These are phyloP conservation scores for Chiloscyllium punctatum DNA, from an alignment of 2,797 vertebrate genomes.

Conservation along the genomic window DNA sequence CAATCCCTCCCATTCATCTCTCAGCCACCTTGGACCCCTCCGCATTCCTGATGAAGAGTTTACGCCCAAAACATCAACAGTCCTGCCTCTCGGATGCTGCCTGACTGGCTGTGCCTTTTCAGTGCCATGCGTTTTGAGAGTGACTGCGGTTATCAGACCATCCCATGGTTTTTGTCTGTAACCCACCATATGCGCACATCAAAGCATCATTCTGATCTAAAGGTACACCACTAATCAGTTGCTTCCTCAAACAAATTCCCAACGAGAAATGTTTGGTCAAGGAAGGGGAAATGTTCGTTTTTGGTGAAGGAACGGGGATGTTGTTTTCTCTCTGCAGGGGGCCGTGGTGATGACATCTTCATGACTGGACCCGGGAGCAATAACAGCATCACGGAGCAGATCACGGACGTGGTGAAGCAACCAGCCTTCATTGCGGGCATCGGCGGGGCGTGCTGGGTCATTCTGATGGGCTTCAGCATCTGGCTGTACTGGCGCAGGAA, in stretches of 20 bases:
- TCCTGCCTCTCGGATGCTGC: too few relatives aligned
- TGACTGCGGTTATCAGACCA: too few relatives aligned
- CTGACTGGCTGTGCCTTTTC: too few relatives aligned
- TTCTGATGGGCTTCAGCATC: conserved; percentile 99
- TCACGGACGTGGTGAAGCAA: conserved; percentile 97
- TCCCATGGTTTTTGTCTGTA: too few relatives aligned
- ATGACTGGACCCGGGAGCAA: conserved; percentile 84
- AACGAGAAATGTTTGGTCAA: neutral
- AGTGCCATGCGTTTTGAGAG: too few relatives aligned
- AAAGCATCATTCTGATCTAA: too few relatives aligned
- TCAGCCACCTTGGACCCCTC: too few relatives aligned
- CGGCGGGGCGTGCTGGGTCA: conserved; percentile 97
- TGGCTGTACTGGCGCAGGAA: conserved; percentile 98
- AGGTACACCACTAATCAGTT: neutral
- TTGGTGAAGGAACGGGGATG: neutral
- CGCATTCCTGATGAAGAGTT: too few relatives aligned
- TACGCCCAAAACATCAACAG: too few relatives aligned
- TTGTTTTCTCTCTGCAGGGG: conserved; percentile 60
- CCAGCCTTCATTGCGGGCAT: conserved; percentile 98
- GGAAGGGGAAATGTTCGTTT: neutral
- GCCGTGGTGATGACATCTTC: conserved; percentile 89
- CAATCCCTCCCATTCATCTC: too few relatives aligned
- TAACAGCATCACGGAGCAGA: conserved; percentile 98
- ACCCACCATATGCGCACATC: too few relatives aligned
- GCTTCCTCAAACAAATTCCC: neutral